Base-by-base conservation (phyloP, 64 coral and sea anemone species). In the Stichodactyla mertensii region DNA sequence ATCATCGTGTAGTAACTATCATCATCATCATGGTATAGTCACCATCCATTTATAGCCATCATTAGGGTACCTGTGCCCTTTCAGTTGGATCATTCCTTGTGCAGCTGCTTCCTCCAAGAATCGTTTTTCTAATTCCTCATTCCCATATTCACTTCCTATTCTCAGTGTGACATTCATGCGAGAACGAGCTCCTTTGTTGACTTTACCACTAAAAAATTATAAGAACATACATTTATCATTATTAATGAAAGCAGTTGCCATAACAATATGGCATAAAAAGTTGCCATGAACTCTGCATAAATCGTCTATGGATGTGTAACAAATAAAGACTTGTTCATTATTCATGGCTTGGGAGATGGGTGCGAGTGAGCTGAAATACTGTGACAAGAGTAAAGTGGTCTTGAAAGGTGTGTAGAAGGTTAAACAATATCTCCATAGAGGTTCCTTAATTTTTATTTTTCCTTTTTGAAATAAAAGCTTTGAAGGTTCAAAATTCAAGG, bases 51-150 rank as follows among this genome's bases (percentile, higher is more conserved):
- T 23, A 74, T 74, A 4, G 19, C 10, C 66, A 70, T 23, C 22
- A 24, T 23, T 20, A 24, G 20, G 20, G 8, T n/a, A 98, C 96
- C 96, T 98, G 71, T 98, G 96, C 16, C 96, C 96, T 71, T 98
- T 94, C 16, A 98, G 92, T 31, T 98, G 96, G 51, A 98, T 94
- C 87, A 94, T 87, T 86, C 86, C 93, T 85, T 69, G 83, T 15
- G 87, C 93, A 52, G 80, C 83, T 36, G 96, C 88, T 86, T 98
- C 90, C 52, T 77, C 85, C 15, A 92, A 64, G 26, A 98, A 98
- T 64, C 87, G 85, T 36, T 98, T 98, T 74, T 98, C 96, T 54
- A 94, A 82, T 23, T 98, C 96, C 77, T 94, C 89, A 77, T 97
- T 85, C 52, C 94, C 94, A 24, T 64, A 54, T 36, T 51, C 53